Conservation (phyloP, 2,113 vertebrate species). For the Murina feae region DNA sequence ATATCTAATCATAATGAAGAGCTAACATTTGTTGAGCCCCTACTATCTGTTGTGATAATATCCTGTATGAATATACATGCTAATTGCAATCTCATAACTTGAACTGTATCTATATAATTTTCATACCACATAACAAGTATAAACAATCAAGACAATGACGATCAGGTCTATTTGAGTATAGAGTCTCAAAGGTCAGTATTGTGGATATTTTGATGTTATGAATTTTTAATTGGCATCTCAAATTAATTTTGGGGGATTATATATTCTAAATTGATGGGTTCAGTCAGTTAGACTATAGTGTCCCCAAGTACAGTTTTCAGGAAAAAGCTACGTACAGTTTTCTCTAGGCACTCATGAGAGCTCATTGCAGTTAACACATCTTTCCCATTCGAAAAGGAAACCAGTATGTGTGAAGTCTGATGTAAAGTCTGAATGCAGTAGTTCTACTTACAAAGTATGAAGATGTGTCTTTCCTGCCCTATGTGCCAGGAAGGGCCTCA, state of each 20-base stretch:
- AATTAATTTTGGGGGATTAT: background rate
- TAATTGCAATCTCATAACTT: background rate
- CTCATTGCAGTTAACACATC: background rate
- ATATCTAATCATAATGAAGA: background rate
- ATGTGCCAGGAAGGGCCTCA: background rate
- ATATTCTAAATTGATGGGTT: background rate
- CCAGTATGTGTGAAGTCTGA: background rate
- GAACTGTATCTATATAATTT: background rate
- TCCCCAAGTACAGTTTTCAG: background rate
- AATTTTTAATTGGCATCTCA: background rate
- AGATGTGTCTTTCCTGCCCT: background rate
- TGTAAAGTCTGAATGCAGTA: background rate
- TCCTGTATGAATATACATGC: background rate
- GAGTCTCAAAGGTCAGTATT: background rate
- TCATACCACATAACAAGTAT: background rate
- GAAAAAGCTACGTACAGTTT: background rate
- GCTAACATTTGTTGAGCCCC: background rate
- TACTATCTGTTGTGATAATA: background rate
- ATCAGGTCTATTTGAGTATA: background rate
- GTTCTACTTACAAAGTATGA: background rate
- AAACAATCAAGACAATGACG: background rate
- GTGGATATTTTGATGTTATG: background rate
- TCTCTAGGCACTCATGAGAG: background rate
- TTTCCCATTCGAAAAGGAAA: background rate
- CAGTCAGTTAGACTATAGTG: background rate